These are phyloP conservation scores for Orthosia gracilis DNA, from an alignment of 2,888 invertebrate species.

Conservation along the genomic window DNA sequence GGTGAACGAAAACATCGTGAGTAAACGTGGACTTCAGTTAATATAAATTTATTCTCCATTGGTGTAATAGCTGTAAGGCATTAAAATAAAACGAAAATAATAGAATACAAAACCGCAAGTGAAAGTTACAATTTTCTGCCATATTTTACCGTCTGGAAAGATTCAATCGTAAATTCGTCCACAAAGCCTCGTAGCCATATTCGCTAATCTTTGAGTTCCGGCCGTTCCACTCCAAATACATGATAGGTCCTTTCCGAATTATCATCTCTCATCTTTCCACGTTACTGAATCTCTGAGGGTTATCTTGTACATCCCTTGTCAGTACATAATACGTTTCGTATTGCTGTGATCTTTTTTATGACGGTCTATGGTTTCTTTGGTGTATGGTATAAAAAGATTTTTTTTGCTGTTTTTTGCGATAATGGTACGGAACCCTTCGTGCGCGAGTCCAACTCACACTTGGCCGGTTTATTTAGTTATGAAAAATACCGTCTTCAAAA, in stretches of 20 bases:
- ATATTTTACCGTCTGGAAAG: background rate
- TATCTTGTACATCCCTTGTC: constrained; percentile 12
- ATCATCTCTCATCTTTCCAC: constrained; percentile 26
- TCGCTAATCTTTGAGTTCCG: constrained; percentile 35
- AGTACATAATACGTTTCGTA: background rate
- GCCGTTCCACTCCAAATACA: constrained; percentile 20
- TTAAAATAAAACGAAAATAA: no score
- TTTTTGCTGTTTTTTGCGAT: no score
- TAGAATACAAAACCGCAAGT: background rate
- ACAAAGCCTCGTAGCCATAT: constrained; percentile 7
- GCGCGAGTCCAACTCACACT: no score
- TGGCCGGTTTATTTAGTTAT: no score
- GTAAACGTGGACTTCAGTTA: no score
- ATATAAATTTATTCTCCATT: no score
- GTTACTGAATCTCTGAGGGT: background rate
- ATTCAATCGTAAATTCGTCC: background rate
- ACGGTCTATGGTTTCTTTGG: background rate
- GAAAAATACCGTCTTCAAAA: background rate
- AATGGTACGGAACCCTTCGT: no score
- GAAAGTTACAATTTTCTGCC: background rate
- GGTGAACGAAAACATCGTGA: no score
- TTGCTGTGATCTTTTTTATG: constrained; percentile 11
- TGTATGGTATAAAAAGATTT: background rate
- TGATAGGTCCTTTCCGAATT: constrained; percentile 23
- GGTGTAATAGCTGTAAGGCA: no score